These are phyloP conservation scores for Congeria kusceri DNA, from an alignment of 2,888 invertebrate species.

Conservation along the genomic window DNA sequence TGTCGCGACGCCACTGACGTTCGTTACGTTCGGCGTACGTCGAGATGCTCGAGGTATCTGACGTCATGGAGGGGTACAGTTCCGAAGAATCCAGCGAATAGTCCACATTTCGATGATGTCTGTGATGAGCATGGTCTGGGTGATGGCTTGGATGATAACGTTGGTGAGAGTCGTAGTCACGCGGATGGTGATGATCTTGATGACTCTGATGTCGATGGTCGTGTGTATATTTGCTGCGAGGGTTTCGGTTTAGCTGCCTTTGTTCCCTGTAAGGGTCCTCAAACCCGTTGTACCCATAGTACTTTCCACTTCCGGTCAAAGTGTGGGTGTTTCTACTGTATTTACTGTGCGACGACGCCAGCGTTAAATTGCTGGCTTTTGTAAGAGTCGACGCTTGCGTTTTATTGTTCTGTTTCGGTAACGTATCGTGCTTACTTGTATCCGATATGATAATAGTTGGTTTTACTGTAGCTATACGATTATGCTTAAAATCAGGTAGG, in stretches of 20 bases:
- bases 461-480: slow-evolving; percentile 10
- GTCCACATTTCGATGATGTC: slow-evolving; percentile 26
- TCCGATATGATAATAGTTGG: slow-evolving; percentile 47
- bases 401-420: slow-evolving; percentile 4
- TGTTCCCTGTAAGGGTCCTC: slow-evolving; percentile 62
- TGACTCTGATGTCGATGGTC: not conserved
- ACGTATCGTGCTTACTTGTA: slow-evolving; percentile 41
- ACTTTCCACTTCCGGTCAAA: slow-evolving; percentile 62
- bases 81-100: slow-evolving; percentile 62
- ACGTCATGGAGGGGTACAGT: slow-evolving; percentile 56
- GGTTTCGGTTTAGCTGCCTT: slow-evolving; percentile 11
- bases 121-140: slow-evolving; percentile 9
- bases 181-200: slow-evolving; percentile 1
- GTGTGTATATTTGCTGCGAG: not conserved
- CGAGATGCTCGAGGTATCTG: slow-evolving; percentile 53
- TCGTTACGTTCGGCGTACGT: slow-evolving; percentile 45
- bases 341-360: slow-evolving; percentile 66
- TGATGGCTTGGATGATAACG: slow-evolving; percentile 14
- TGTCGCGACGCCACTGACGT: slow-evolving; percentile 17
- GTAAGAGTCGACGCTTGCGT: slow-evolving; percentile 10
- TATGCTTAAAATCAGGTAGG: not conserved
- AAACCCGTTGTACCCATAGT: slow-evolving; percentile 59
- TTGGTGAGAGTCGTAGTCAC: slow-evolving; percentile 6
- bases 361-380: slow-evolving; percentile 59
- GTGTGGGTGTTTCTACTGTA: slow-evolving; percentile 73